Evolutionary conservation across 2,888 invertebrate genomes (phyloP).

Genomic region (Clostera curtula): DNA sequence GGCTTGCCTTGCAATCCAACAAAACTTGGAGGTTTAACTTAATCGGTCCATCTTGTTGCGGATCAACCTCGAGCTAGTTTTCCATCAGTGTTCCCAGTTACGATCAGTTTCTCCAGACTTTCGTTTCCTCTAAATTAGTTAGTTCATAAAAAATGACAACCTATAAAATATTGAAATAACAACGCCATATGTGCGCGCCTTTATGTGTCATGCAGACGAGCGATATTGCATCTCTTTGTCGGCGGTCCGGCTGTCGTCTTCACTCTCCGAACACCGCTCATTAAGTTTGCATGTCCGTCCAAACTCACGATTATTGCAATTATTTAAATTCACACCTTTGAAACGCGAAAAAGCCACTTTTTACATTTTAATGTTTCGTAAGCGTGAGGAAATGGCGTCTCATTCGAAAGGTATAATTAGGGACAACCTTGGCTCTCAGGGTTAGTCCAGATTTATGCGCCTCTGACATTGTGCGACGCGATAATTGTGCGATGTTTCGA

Average conservation of each 20-base stretch:
- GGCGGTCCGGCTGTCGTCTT: slow-evolving; percentile 47
- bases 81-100: too few species aligned
- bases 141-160: too few species aligned
- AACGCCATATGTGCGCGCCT: too few species aligned
- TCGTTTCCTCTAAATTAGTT: too few species aligned
- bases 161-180: too few species aligned
- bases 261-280: slow-evolving; percentile 46
- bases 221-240: slow-evolving; percentile 31
- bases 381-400: slow-evolving; percentile 71
- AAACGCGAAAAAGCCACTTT: slow-evolving; percentile 66
- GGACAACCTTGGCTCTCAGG: slow-evolving; percentile 61
- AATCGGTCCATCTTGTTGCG: too few species aligned
- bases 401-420: slow-evolving; percentile 74
- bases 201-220: slow-evolving; percentile 20
- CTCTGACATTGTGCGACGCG: slow-evolving; percentile 52
- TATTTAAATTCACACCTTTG: slow-evolving; percentile 75
- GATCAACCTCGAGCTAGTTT: too few species aligned
- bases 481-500: slow-evolving; percentile 60
- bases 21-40: too few species aligned
- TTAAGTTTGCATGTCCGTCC: slow-evolving; percentile 67
- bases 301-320: slow-evolving; percentile 68
- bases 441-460: slow-evolving; percentile 50
- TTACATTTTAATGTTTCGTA: slow-evolving; percentile 70
- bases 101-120: too few species aligned
- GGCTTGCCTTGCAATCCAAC: too few species aligned